Percentiles rank a stretch among this genome's conserved stretches.
phyloP scores from a whole-genome alignment of 92 coral and sea anemone genomes.

The Palythoa grandiflora region DNA sequence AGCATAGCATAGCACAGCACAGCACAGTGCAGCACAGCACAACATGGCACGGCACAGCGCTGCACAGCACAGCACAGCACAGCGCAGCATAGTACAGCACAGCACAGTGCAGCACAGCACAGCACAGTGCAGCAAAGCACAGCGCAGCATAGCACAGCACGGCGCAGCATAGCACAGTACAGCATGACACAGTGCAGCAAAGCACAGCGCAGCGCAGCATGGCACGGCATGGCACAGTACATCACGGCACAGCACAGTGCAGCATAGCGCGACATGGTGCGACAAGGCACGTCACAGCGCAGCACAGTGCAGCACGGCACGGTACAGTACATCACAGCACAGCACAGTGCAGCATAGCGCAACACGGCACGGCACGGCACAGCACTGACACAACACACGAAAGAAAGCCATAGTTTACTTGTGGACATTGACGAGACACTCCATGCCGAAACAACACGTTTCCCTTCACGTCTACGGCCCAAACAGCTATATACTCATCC shows the following conservation, averaged over 20 bases:
- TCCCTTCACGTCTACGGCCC: conserved; percentile 92
- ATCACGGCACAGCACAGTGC: too few relatives aligned
- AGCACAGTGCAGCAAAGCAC: background rate
- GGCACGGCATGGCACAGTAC: too few relatives aligned
- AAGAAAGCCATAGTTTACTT: conserved; percentile 53
- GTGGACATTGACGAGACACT: conserved; percentile 82
- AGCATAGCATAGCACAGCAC: background rate
- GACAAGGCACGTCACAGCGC: too few relatives aligned
- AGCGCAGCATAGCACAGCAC: too few relatives aligned
- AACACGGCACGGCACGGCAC: too few relatives aligned
- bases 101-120: background rate
- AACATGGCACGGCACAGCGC: background rate
- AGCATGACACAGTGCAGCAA: too few relatives aligned
- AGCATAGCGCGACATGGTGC: too few relatives aligned
- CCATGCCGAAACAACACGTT: conserved; percentile 90
- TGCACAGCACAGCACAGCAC: background rate
- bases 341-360: too few relatives aligned
- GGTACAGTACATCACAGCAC: background rate
- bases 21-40: background rate
- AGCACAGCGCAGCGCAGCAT: too few relatives aligned
- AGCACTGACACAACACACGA: background rate
- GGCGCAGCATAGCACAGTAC: too few relatives aligned
- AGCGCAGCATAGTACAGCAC: background rate
- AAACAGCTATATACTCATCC: conserved; percentile 77
- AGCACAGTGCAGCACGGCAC: background rate